Evolutionary conservation across 2,113 vertebrate genomes (phyloP), one percentile per base, ranked within the genome.

Genomic region (Callocephalon fimbriatum): DNA sequence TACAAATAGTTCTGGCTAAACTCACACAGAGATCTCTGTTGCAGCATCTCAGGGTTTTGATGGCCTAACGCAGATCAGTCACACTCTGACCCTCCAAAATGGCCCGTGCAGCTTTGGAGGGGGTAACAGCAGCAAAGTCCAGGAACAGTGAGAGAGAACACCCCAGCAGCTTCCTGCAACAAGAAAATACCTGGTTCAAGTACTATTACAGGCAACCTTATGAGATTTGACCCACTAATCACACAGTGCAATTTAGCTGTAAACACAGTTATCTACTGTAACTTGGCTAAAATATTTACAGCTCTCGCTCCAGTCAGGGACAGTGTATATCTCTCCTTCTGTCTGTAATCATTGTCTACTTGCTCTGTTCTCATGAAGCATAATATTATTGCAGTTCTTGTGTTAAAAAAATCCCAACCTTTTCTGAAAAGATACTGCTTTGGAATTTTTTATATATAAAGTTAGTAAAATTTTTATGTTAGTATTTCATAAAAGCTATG

Each of bases 391-490:
- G 86, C 27, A 50, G n/a, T 76, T 80, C 54, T 74, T 53, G 19
- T 58, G 14, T 65, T 90, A 65, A 37, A 83, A 90, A 88, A 73
- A 62, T 6, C 29, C 6, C 20, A 6, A 61, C 6, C 3, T 59
- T 50, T 89, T 73, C 42, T 74, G 68, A 77, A 91, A 65, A 81
- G 11, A 73, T 62, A 66, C 15, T 77, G 19, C 59, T 77, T 83
- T 65, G 15, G 42, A 27, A 83, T 89, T 87, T 89, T 62, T 77
- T 42, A 37, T 23, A 84, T 51, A 77, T 71, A 20, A 38, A 63
- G 20, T 47, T 51, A 79, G 25, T 71, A 70, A 50, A 61, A 76
- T 53, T 21, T 50, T 71, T 2, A 71, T 40, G 6, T 79, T 80
- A 66, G 6, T 26, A 65, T 91, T 95, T 77, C 12, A 78, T 47